Conservation (phyloP, 2,113 vertebrate species). For the Oncorhynchus nerka region DNA sequence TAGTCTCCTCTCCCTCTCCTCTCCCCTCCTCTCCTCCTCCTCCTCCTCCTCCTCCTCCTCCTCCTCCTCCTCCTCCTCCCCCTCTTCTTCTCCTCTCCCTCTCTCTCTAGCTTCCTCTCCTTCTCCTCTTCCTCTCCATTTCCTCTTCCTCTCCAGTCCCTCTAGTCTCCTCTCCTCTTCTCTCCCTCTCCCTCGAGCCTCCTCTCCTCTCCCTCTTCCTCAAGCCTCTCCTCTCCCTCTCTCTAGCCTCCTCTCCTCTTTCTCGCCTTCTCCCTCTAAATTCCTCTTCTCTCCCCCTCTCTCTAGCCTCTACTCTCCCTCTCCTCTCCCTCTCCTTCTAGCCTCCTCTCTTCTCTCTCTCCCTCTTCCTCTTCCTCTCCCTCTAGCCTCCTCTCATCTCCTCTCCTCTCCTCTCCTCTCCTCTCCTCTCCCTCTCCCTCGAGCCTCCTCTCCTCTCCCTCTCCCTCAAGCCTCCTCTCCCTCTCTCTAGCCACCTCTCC, state of each 20-base stretch:
- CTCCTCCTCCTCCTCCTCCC: background rate
- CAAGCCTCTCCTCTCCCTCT: background rate
- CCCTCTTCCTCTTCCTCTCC: background rate
- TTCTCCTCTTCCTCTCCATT: conserved; percentile 21
- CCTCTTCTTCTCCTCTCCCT: background rate
- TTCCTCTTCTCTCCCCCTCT: background rate
- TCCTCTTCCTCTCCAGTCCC: too few species aligned
- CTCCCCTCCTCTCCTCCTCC: background rate
- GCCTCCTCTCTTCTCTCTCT: background rate
- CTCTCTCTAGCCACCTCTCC: conserved; percentile 7
- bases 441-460: too few species aligned
- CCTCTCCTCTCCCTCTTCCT: background rate
- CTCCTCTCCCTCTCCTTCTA: too few species aligned
- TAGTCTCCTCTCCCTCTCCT: background rate
- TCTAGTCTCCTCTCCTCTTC: too few species aligned
- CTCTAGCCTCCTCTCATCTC: background rate
- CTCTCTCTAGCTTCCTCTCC: background rate
- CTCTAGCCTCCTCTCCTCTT: background rate
- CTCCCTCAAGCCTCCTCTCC: background rate
- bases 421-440: too few species aligned
- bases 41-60: background rate
- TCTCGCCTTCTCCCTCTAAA: too few species aligned
- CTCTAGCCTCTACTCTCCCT: too few species aligned
- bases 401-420: background rate
- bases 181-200: too few species aligned